Evolutionary conservation across 2,797 vertebrate species (phyloP).

Genomic region (Paramormyrops hopkinsi): DNA sequence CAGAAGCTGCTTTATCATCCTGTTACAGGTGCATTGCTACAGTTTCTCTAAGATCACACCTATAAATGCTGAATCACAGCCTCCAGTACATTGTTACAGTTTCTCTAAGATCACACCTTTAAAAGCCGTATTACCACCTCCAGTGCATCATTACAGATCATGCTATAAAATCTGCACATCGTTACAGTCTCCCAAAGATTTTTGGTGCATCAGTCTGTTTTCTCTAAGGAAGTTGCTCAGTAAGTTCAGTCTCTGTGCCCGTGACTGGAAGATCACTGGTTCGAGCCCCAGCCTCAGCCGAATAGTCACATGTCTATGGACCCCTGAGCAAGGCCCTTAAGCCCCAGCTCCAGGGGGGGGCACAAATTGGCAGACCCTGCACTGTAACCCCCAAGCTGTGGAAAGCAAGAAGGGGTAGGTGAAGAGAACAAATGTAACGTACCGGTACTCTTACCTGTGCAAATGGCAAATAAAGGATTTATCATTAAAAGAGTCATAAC

Average conservation of each 20-base stretch:
- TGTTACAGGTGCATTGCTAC: not conserved
- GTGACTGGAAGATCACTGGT: not conserved
- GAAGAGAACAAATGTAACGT: not conserved
- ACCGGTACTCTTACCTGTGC: not conserved
- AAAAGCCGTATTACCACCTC: not conserved
- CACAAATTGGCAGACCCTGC: not conserved
- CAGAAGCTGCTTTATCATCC: not conserved
- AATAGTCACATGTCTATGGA: slow-evolving; percentile 51
- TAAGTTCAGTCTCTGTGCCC: not conserved
- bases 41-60: not conserved
- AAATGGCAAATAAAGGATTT: not conserved
- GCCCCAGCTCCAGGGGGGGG: not conserved
- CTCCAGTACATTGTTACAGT: not conserved
- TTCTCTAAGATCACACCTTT: not conserved
- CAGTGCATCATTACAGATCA: not conserved
- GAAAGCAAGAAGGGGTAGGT: not conserved
- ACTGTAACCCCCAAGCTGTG: not conserved
- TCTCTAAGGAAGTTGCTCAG: slow-evolving; percentile 23
- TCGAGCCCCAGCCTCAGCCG: slow-evolving; percentile 46
- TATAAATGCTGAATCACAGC: not conserved
- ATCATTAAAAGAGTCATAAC: slow-evolving; percentile 56
- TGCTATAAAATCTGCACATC: not conserved
- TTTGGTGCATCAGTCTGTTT: not conserved
- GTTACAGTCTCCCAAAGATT: not conserved
- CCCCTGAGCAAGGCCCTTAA: slow-evolving; percentile 6